These are phyloP conservation scores for Sclerodermus sp. DNA, from an alignment of 2,888 invertebrate genomes.

Conservation along the genomic window DNA sequence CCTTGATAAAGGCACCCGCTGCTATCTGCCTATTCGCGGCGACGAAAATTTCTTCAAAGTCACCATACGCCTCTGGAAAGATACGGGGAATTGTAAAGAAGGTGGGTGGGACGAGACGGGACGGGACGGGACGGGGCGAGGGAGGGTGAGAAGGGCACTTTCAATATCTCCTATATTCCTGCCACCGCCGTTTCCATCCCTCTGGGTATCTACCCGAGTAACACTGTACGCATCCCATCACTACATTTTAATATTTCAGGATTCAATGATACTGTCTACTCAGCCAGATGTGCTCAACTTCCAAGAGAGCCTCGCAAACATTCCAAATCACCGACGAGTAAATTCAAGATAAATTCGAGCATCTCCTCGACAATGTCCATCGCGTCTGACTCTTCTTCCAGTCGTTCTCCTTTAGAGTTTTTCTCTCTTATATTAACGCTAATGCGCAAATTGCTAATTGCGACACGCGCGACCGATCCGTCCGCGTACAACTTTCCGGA, in stretches of 20 bases:
- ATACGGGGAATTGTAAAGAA: constrained; percentile 33
- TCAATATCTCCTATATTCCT: constrained; percentile 50
- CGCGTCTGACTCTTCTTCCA: too few species aligned
- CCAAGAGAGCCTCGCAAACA: too few species aligned
- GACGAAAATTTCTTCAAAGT: constrained; percentile 14
- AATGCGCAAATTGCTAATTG: background rate
- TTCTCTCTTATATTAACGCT: too few species aligned
- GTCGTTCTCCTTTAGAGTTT: too few species aligned
- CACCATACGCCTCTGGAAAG: constrained; percentile 9
- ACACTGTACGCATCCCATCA: constrained; percentile 36
- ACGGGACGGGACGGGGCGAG: too few species aligned
- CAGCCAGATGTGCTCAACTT: too few species aligned
- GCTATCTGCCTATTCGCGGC: constrained; percentile 18
- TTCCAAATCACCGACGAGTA: too few species aligned
- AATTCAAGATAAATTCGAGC: too few species aligned
- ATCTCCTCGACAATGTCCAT: too few species aligned
- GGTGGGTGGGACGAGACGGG: too few species aligned
- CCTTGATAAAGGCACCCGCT: constrained; percentile 10
- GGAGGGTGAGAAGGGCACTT: constrained; percentile 36
- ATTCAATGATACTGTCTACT: constrained; percentile 34
- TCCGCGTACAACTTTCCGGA: background rate
- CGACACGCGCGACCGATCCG: background rate
- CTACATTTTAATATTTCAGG: constrained; percentile 44
- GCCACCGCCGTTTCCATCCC: constrained; percentile 33
- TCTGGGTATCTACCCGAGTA: constrained; percentile 29